Evolutionary conservation across 2,888 invertebrate species (phyloP), one percentile per base, ranked within the genome.

Genomic region (Caenorhabditis drosophilae): DNA sequence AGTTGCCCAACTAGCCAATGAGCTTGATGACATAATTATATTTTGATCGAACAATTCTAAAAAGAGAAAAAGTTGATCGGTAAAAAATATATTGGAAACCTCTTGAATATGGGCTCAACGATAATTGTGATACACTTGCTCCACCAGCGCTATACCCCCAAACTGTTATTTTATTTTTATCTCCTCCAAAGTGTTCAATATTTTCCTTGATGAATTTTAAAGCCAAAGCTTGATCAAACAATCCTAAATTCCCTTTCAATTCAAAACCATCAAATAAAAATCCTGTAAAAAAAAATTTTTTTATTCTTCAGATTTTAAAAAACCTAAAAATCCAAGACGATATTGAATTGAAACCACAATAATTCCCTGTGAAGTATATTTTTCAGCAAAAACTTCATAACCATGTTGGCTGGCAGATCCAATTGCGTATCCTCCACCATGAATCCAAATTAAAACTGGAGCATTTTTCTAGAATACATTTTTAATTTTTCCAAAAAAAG

Each of bases 391-490:
- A 16, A 57, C 53, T 46, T 70, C 49, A 42, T 71, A 76, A 18
- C 74, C 71, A 61, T 77, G 80, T 20, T 75, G 68, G 22, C 61
- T 51, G 1, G 80, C 67, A 2, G 76, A 72, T 27, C 95, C 95
- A 47, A 90, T 89, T 20, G 89, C 88, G 85, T 92, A 95, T 83
- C 93, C 92, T 0, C 95, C 95, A 0, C 93, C 95, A 84, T 95
- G 95, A 73, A 95, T 92, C 85, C 94, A 93, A 49, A 96, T 88
- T 90, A 95, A 91, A 0, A 95, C 93, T 0, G 95, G 91, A 84
- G 90, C 93, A 11, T 60, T 66, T 68, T 54, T n/a, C 25, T 31
- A 12, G 12, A 31, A 12, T n/a, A n/a, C n/a, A n/a, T n/a, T n/a
- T n/a, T n/a, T n/a, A n/a, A n/a, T 16, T 38, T 42, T 45, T 31